Base-by-base conservation (phyloP, 2,888 invertebrate genomes). In the Arge pagana region DNA sequence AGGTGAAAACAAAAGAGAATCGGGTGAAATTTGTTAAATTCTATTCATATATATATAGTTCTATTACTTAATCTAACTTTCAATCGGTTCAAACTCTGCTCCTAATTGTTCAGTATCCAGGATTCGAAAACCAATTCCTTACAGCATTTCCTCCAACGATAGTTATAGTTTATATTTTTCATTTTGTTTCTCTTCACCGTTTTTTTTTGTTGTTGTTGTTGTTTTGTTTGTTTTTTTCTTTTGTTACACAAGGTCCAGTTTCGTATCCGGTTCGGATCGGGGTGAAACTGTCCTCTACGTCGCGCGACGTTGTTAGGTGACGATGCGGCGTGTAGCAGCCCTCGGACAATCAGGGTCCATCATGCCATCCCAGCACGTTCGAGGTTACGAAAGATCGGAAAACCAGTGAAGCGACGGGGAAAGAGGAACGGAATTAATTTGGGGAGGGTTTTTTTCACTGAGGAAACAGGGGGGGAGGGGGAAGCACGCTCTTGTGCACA, bases 281-380 rank as follows among this genome's bases (percentile, higher is more conserved):
- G 8, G 16, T 35, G 11, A 13, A 39, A 33, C 52, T 58, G 59
- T 64, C 53, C 59, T 48, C 37, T 56, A 21, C 37, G 35, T 48
- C 43, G 54, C 48, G 54, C 56, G 35, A 42, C 26, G 58, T 49
- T 49, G 42, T 52, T 58, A 42, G 43, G 50, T 51, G 41, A 33
- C 59, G 42, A 55, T n/a, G 58, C 57, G 54, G 63, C 61, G 75
- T 76, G 76, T 75, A 76, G 75, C 76, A 68, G 63, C 76, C 72
- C 75, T 71, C 67, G 69, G 71, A 71, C 71, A 70, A 36, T 57
- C n/a, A n/a, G 61, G 60, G 50, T 64, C 52, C 61, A 66, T 68
- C 69, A 68, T 72, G 71, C 70, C 70, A 63, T 53, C 55, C 63
- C 63, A 61, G 55, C 5, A 4, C 37, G 11, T n/a, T 11, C 19